Base-by-base conservation (phyloP, 2,113 vertebrate species). In the Grallaria varia region DNA sequence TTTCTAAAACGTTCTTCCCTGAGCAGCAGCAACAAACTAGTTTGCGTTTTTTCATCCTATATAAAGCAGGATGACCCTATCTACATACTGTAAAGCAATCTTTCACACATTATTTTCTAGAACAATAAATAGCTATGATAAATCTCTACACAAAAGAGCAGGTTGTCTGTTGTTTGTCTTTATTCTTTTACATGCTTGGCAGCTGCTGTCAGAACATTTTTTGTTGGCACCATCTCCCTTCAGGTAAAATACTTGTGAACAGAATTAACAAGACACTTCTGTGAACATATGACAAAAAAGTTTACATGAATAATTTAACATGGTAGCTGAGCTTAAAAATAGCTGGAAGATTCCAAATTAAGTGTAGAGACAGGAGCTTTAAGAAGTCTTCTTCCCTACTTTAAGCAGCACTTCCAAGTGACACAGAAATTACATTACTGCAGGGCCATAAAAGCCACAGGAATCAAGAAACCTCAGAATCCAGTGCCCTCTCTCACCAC, bases 221-320 rank as follows among this genome's bases (percentile, higher is more conserved):
- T 35, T 90, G 15, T 55, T 84, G 73, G 64, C 52, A 71, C 27
- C 31, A 52, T 44, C 42, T 91, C 72, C 56, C 72, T 68, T 49
- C 37, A 75, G 52, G 39, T 92, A 23, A 85, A 91, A 78, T 72
- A 77, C 81, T 1, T 74, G 35, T 1, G 6, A 33, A 68, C 76
- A 68, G 60, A 67, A 44, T 75, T 84, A 89, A 63, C 28, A 72
- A 63, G 67, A 40, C 37, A 90, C 47, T 81, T 88, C 52, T 75
- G 37, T 75, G 60, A 89, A 92, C 7, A 28, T 8, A 39, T 8
- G 56, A 88, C 68, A 56, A 62, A 91, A 74, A 91, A 72, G 45
- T 71, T 75, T 75, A 18, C 21, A 89, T 72, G 60, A 84, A 84
- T 84, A 90, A 92, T 94, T 93, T 75, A 90, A 92, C 22, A 49